phyloP scores from a whole-genome alignment of 2,888 invertebrate species.

The Oscheius sp. region DNA sequence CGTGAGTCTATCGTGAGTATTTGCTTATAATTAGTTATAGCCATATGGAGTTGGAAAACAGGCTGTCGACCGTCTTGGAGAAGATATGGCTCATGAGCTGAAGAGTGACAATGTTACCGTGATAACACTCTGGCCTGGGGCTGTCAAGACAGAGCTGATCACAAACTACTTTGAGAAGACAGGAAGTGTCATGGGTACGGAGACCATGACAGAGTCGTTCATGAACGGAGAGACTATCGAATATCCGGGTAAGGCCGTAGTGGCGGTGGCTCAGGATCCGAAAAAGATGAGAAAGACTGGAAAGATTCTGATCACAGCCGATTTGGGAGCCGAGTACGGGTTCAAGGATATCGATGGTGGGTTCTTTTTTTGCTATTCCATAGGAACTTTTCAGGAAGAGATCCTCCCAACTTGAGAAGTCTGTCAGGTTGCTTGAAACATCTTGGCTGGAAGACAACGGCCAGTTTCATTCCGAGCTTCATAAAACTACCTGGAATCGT shows the following conservation, averaged over 20 bases:
- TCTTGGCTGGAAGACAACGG: conserved; percentile 50
- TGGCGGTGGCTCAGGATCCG: conserved; percentile 70
- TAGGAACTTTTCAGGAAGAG: conserved; percentile 1
- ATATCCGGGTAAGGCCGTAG: conserved; percentile 69
- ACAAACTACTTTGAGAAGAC: conserved; percentile 5
- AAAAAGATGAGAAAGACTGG: conserved; percentile 73
- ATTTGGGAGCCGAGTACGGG: conserved; percentile 74
- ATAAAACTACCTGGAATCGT: conserved; percentile 59
- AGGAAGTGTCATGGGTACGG: conserved; percentile 28
- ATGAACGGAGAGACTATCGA: conserved; percentile 64
- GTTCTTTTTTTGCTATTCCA: background rate
- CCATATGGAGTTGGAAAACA: conserved; percentile 76
- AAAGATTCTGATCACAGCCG: conserved; percentile 72
- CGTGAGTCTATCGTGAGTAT: no score
- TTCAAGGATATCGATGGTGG: conserved; percentile 74
- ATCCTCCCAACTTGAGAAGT: conserved; percentile 47
- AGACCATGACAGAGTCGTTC: conserved; percentile 46
- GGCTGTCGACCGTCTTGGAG: conserved; percentile 76
- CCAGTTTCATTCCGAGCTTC: conserved; percentile 51
- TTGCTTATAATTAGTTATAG: no score
- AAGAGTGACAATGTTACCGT: conserved; percentile 66
- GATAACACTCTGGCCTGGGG: conserved; percentile 76
- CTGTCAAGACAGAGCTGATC: conserved; percentile 74
- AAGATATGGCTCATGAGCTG: conserved; percentile 75
- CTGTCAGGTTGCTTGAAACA: conserved; percentile 45